These are phyloP conservation scores for Magallana ariakensis DNA, from an alignment of 1,140 invertebrate species.

Conservation along the genomic window DNA sequence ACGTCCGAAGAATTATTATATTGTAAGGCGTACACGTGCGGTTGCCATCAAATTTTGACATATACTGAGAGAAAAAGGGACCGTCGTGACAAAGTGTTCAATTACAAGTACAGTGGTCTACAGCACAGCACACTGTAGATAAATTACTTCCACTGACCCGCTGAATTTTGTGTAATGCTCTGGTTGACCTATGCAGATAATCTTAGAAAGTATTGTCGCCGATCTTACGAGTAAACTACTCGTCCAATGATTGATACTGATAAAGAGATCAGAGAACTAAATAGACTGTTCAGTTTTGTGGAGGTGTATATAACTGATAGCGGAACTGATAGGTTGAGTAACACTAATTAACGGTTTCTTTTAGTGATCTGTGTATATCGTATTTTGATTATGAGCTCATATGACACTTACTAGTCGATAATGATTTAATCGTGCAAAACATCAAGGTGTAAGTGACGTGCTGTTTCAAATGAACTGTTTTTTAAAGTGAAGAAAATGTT, in stretches of 20 bases:
- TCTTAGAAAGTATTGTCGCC: not conserved
- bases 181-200: not conserved
- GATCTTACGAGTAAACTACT: not conserved
- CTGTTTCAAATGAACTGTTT: no score
- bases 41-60: not conserved
- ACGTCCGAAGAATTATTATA: not conserved
- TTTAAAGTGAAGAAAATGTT: no score
- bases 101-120: not conserved
- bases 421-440: no score
- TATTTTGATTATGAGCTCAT: no score
- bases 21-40: not conserved
- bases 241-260: not conserved
- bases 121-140: not conserved
- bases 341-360: no score
- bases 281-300: not conserved
- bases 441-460: no score
- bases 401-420: no score
- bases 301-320: not conserved
- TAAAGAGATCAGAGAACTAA: not conserved
- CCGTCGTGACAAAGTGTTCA: not conserved
- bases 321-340: not conserved
- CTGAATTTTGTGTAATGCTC: not conserved
- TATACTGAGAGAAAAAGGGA: not conserved
- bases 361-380: no score
- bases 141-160: slow-evolving; percentile 15